Base-by-base conservation (phyloP, 2,113 vertebrate genomes). In the Hyperopisus bebe region DNA sequence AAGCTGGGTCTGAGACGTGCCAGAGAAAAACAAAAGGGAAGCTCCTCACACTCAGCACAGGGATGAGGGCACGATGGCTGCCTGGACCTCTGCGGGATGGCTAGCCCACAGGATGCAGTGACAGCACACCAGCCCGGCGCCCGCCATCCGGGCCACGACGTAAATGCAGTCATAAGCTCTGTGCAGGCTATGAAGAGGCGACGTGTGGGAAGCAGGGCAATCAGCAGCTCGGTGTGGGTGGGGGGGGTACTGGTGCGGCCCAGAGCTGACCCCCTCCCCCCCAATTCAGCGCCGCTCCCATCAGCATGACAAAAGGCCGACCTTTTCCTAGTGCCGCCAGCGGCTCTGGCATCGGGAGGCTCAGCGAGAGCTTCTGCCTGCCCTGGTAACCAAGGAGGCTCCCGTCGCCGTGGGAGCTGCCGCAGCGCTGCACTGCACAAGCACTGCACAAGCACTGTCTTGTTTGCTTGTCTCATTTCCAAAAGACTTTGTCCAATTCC, bases 271-370 rank as follows among this genome's bases (percentile, higher is more conserved):
- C 70, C n/a, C 3, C 62, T n/a, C 58, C 55, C 17, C 10, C 44
- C 6, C n/a, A 39, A n/a, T 70, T 53, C 70, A 86, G 53, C 86
- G 89, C 88, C 86, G 62, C 90, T 17, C 15, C 11, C 86, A 93
- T 95, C 94, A 94, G 51, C 94, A 95, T 94, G 74, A 94, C 91
- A 95, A 95, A 90, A 82, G 89, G 82, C 74, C 10, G 51, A 85
- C 90, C 89, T 89, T 90, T 92, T 89, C 90, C 90, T 44, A 87
- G 24, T 8, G 58, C 50, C n/a, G 2, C 31, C 24, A 74, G 90
- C 50, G 35, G 90, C 88, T 87, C 91, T 89, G 50, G 89, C 90
- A 80, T 53, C 21, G 3, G 83, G 51, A 90, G 89, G 89, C 84
- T 92, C 90, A 91, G 21, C 74, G 53, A 88, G 87, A 91, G 91